Evolutionary conservation across 2,797 vertebrate genomes (phyloP), one percentile per base, ranked within the genome.

Genomic region (Hirundo rustica): DNA sequence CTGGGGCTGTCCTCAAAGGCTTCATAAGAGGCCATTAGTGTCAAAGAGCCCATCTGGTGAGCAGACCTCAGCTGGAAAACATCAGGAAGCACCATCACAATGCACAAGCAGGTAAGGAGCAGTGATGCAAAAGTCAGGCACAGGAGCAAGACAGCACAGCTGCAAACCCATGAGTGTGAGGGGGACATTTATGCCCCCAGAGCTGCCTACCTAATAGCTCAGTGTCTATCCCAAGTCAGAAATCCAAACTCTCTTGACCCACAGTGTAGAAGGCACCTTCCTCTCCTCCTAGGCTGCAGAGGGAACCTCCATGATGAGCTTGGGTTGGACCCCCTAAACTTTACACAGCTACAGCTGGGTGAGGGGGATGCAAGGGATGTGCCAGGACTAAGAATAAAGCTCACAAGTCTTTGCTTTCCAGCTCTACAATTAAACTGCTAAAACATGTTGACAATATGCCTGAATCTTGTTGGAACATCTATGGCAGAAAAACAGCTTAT

Each of bases 401-500:
- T 88, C 53, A 30, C 77, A 76, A 81, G 26, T 79, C 61, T 91
- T 93, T 88, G 42, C 77, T 84, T 95, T 95, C 50, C 64, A 92
- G 71, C 48, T 90, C 77, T 74, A 44, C 89, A 89, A 86, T 96
- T 93, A 92, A 87, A 90, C 74, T 82, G 83, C 64, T 88, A 87
- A 86, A 92, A 88, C 74, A 65, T 79, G 83, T 88, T 95, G 88
- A 95, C 89, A 93, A 47, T 88, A 82, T 76, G 47, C 88, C 85
- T 92, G 79, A 93, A 88, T 88, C 67, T 74, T 93, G 83, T 93
- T 93, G 85, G 45, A 91, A 75, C 45, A 80, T 87, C 77, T 92
- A 91, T 50, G 40, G 64, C 64, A 93, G 72, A 71, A 87, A 94
- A 94, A 36, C 44, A 86, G 78, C 65, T 94, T 87, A 89, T 74